Percentiles rank a stretch among this genome's conserved stretches.
Evolutionary conservation across 2,113 vertebrate genomes (phyloP).

Genomic region (Cebus imitator): DNA sequence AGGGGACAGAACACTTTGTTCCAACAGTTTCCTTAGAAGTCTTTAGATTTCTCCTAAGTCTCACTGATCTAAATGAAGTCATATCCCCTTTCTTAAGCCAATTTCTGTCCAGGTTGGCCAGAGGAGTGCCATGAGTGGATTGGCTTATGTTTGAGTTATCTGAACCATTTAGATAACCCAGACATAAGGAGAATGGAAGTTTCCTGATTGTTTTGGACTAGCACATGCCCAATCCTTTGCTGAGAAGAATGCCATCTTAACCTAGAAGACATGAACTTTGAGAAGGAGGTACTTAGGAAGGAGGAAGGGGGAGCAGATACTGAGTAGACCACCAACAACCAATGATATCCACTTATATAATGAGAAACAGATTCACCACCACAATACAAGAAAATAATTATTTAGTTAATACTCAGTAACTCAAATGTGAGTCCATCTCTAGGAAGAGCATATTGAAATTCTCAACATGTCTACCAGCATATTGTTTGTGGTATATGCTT

Average conservation of each 20-base stretch:
- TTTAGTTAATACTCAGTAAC: background rate
- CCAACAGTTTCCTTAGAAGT: background rate
- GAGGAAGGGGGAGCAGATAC: background rate
- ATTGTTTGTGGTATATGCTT: background rate
- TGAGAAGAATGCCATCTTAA: background rate
- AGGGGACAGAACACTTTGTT: background rate
- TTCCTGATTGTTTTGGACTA: background rate
- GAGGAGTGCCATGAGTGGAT: background rate
- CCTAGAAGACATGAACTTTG: background rate
- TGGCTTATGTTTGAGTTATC: background rate
- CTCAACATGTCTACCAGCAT: background rate
- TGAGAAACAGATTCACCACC: background rate
- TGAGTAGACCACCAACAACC: background rate
- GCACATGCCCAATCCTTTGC: background rate
- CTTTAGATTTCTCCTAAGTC: background rate
- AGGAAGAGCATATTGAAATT: background rate
- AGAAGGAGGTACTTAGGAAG: background rate
- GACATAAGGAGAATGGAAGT: background rate
- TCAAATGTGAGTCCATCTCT: background rate
- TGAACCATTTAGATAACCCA: background rate
- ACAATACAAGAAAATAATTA: background rate
- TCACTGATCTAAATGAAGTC: background rate
- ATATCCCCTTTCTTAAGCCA: background rate
- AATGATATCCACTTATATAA: background rate
- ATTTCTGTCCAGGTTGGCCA: background rate